Evolutionary conservation across 2,797 vertebrate genomes (phyloP).

Genomic region (Lagorchestes hirsutus): DNA sequence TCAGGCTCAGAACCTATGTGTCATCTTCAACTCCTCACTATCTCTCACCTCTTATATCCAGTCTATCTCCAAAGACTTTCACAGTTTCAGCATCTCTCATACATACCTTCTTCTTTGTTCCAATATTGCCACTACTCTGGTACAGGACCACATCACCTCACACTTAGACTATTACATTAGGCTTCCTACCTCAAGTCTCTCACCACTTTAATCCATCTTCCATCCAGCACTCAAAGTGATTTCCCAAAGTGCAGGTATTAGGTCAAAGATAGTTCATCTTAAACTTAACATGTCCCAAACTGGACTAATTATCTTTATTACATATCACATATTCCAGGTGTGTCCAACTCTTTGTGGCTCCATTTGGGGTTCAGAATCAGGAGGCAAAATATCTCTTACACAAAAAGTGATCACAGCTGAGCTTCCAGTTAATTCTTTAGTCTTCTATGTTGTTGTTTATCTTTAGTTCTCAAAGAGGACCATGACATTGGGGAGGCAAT

Average conservation of each 20-base stretch:
- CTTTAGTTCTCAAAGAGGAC: no score
- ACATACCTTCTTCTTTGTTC: neutral
- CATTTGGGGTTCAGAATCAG: slow-evolving; percentile 43
- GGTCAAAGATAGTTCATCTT: no score
- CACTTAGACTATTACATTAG: neutral
- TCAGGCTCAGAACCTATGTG: neutral
- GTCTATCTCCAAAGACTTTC: neutral
- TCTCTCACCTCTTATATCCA: neutral
- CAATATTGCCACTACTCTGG: neutral
- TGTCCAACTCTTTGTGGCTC: no score
- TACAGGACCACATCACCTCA: neutral
- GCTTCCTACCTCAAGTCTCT: no score
- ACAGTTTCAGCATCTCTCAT: neutral
- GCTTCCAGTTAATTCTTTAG: slow-evolving; percentile 80
- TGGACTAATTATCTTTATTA: no score
- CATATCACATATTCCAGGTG: no score
- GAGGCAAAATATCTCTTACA: slow-evolving; percentile 77
- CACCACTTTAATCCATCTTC: neutral
- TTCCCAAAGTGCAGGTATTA: neutral
- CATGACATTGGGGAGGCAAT: no score
- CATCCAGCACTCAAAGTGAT: neutral
- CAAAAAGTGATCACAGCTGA: slow-evolving; percentile 78
- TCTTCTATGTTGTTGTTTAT: slow-evolving; percentile 44
- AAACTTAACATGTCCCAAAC: no score
- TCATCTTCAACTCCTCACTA: no score